Percentiles rank a stretch among this genome's conserved stretches.
These are phyloP conservation scores for Pogoniulus pusillus DNA, from an alignment of 2,797 vertebrate genomes.

Conservation along the genomic window DNA sequence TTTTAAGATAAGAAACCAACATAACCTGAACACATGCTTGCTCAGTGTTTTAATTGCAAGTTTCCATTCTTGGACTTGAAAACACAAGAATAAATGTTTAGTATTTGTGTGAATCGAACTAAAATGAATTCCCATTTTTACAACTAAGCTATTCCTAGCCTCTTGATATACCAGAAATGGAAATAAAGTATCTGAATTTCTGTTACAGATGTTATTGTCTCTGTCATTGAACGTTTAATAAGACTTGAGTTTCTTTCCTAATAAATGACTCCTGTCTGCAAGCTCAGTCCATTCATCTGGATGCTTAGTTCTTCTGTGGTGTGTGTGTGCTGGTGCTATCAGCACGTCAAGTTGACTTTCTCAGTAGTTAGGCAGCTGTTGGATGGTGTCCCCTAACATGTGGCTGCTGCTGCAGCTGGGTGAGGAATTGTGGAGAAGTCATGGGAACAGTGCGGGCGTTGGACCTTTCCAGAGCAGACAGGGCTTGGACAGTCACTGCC, in stretches of 20 bases:
- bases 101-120: conserved; percentile 81
- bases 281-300: conserved; percentile 58
- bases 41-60: conserved; percentile 83
- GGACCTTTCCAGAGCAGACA: background rate
- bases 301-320: conserved; percentile 39
- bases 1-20: conserved; percentile 79
- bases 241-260: conserved; percentile 77
- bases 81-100: conserved; percentile 80
- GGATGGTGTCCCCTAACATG: no score
- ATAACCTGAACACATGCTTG: conserved; percentile 81
- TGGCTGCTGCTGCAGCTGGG: background rate
- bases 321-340: background rate
- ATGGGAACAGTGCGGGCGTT: background rate
- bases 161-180: conserved; percentile 80
- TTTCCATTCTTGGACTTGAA: conserved; percentile 84
- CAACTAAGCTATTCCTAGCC: conserved; percentile 79
- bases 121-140: conserved; percentile 81
- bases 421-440: background rate
- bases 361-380: background rate
- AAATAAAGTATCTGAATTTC: conserved; percentile 85
- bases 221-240: conserved; percentile 81
- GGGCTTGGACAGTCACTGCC: background rate
- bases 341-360: background rate
- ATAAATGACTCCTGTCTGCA: conserved; percentile 77
- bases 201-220: conserved; percentile 82